phyloP scores from a whole-genome alignment of 2,797 vertebrate species.

The Etheostoma perlongum region DNA sequence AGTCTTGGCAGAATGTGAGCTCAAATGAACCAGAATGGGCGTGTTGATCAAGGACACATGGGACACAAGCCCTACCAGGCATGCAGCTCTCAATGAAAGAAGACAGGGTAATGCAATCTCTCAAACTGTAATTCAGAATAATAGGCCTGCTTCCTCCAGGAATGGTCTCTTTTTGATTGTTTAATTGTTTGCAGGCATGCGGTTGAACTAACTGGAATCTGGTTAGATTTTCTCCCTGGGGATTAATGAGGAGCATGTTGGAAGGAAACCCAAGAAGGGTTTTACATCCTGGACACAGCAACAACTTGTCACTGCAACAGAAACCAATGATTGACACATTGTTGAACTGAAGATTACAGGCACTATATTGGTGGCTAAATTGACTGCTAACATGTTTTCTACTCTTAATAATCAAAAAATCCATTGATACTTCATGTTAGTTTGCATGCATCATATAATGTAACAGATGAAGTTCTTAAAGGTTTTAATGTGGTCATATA shows the following conservation, averaged over 20 bases:
- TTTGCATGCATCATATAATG: background rate
- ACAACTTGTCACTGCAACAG: constrained; percentile 7
- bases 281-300: constrained; percentile 23
- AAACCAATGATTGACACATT: constrained; percentile 25
- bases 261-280: constrained; percentile 43
- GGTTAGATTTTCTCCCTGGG: constrained; percentile 52
- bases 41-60: constrained; percentile 73
- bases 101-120: constrained; percentile 72
- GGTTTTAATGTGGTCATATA: background rate
- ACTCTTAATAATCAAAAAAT: background rate
- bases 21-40: constrained; percentile 56
- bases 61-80: constrained; percentile 45
- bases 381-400: background rate
- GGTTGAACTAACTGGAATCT: constrained; percentile 66
- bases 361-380: background rate
- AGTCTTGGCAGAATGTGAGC: constrained; percentile 57
- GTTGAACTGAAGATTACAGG: constrained; percentile 1
- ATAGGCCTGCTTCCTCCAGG: constrained; percentile 72
- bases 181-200: constrained; percentile 81
- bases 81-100: constrained; percentile 46
- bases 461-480: background rate
- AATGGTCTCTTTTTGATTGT: constrained; percentile 73
- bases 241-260: constrained; percentile 63
- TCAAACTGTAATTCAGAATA: constrained; percentile 75
- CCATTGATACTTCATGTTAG: background rate